These are phyloP conservation scores for Trematomus loennbergii DNA, from an alignment of 2,113 vertebrate species.

Conservation along the genomic window DNA sequence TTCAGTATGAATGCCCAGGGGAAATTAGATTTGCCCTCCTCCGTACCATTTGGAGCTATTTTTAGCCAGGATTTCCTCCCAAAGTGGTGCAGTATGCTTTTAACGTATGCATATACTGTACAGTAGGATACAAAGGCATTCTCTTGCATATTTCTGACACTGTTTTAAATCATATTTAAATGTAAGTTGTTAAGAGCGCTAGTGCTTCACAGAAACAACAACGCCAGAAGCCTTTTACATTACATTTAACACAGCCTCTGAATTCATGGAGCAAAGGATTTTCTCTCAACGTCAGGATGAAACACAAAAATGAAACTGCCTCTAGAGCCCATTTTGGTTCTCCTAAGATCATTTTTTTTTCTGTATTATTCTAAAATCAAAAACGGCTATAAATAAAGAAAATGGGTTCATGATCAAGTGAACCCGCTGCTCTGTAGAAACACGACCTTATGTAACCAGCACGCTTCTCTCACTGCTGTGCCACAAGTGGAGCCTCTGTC, in stretches of 20 bases:
- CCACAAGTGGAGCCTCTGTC: conserved; percentile 29
- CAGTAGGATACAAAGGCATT: conserved; percentile 8
- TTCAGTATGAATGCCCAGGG: conserved; percentile 30
- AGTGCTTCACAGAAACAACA: neutral
- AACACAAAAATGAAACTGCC: neutral
- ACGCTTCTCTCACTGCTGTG: conserved; percentile 34
- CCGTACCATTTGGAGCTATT: conserved; percentile 49
- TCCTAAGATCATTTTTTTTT: neutral
- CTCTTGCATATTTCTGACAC: neutral
- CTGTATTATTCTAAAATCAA: neutral
- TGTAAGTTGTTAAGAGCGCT: neutral
- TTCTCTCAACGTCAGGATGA: neutral
- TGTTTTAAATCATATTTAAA: no score
- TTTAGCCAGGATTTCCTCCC: conserved; percentile 59
- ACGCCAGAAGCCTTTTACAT: neutral
- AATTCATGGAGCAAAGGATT: neutral
- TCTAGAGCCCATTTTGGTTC: neutral
- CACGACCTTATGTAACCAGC: conserved; percentile 27
- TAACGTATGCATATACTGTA: conserved; percentile 1
- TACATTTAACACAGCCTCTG: neutral
- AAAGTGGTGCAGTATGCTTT: conserved; percentile 49
- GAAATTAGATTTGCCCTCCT: conserved; percentile 26
- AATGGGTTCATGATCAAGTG: neutral
- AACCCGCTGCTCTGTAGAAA: neutral
- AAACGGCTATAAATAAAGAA: conserved; percentile 21